These are phyloP conservation scores for Agriotes lineatus DNA, from an alignment of 2,888 invertebrate genomes.

Conservation along the genomic window DNA sequence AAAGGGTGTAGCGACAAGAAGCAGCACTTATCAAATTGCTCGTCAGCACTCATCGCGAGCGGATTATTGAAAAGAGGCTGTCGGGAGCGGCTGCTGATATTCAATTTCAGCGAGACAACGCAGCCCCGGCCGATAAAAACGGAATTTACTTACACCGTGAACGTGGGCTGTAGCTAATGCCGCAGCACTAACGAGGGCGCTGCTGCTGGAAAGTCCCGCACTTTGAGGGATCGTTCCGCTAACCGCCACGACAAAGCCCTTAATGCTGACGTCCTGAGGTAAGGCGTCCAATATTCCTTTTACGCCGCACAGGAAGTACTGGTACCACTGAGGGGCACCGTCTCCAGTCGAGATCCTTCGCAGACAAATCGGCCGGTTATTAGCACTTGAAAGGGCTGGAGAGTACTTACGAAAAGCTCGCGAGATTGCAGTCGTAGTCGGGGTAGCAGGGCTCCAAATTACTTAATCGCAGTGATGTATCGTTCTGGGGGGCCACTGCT, in stretches of 20 bases:
- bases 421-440: slow-evolving; percentile 69
- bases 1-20: no score
- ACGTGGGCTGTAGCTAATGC: slow-evolving; percentile 82
- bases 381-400: no score
- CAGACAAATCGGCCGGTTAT: no score
- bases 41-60: no score
- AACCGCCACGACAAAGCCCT: slow-evolving; percentile 81
- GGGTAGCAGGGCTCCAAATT: slow-evolving; percentile 74
- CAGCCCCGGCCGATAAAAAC: no score
- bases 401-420: no score
- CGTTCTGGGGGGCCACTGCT: slow-evolving; percentile 71
- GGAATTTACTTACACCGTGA: slow-evolving; percentile 70
- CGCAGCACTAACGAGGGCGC: slow-evolving; percentile 95
- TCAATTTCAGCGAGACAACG: no score
- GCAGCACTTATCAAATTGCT: no score
- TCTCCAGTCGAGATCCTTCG: slow-evolving; percentile 60
- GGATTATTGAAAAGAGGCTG: no score
- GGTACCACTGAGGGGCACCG: slow-evolving; percentile 86
- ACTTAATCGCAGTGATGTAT: slow-evolving; percentile 69
- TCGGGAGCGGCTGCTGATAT: no score
- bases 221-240: slow-evolving; percentile 92
- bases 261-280: slow-evolving; percentile 61
- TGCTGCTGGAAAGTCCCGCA: slow-evolving; percentile 97
- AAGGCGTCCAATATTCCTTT: slow-evolving; percentile 84
- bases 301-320: slow-evolving; percentile 94